Evolutionary conservation across 2,797 vertebrate genomes (phyloP).

Genomic region (Cryptoblepharus egeriae): DNA sequence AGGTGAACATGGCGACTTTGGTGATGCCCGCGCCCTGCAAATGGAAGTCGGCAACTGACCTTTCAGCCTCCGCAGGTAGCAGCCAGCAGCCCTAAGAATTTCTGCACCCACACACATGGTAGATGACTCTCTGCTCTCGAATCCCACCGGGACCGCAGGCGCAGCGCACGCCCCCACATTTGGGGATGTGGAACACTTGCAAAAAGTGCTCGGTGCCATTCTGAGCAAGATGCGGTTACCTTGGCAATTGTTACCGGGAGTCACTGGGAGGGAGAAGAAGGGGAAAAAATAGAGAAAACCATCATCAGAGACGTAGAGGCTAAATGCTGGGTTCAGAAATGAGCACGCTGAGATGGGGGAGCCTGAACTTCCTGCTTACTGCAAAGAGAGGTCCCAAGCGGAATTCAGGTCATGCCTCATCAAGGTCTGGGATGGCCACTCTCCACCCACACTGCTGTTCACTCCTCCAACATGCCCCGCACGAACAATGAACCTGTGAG

Average conservation of each 20-base stretch:
- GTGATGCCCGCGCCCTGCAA: not conserved
- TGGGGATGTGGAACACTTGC: slow-evolving; percentile 47
- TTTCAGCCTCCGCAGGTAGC: slow-evolving; percentile 25
- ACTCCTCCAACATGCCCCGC: not conserved
- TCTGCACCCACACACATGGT: slow-evolving; percentile 56
- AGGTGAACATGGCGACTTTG: not conserved
- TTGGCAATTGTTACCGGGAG: slow-evolving; percentile 66
- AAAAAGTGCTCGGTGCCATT: slow-evolving; percentile 38
- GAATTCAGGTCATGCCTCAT: not conserved
- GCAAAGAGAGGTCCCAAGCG: not conserved
- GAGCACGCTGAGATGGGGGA: not conserved
- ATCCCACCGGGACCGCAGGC: slow-evolving; percentile 68
- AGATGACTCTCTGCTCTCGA: slow-evolving; percentile 42
- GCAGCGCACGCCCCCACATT: slow-evolving; percentile 63
- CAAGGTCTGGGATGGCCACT: too few relatives aligned
- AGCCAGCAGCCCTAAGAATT: slow-evolving; percentile 34
- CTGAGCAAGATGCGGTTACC: slow-evolving; percentile 69
- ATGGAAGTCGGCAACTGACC: slow-evolving; percentile 25
- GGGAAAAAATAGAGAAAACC: slow-evolving; percentile 32
- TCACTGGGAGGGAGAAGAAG: slow-evolving; percentile 15
- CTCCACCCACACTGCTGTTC: not conserved
- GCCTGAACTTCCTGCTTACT: not conserved
- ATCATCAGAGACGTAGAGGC: not conserved
- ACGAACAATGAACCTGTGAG: too few relatives aligned
- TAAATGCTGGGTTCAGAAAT: not conserved